Evolutionary conservation across 2,888 invertebrate genomes (phyloP), one percentile per base, ranked within the genome.

Genomic region (Pecten maximus): DNA sequence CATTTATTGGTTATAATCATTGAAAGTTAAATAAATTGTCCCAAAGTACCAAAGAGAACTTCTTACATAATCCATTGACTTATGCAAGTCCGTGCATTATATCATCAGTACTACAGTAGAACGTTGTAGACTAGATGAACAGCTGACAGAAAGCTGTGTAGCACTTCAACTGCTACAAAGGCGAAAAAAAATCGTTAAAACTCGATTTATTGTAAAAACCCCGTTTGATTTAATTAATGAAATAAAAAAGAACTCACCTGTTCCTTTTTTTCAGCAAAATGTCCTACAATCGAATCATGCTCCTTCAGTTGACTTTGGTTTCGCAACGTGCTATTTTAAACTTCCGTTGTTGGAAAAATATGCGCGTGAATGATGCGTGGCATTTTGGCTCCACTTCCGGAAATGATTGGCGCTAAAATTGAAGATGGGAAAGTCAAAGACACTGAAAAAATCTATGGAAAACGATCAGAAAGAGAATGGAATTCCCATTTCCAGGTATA

Each of bases 401-500:
- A 74, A 87, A 87, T 40, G 44, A 86, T 93, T 93, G 93, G 93
- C 93, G 93, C 92, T 90, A 93, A 93, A 93, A 91, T 92, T 90
- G 87, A 93, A 93, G 89, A 91, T 93, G 92, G 91, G 90, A 40
- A 90, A 93, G 90, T 35, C 87, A 48, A 93, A 91, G 90, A 35
- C 89, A 39, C 88, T 54, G 40, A 93, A 92, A 92, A 92, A 91
- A 60, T 92, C 90, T 88, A 40, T 90, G 40, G 54, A 89, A 48
- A 87, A 88, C 16, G 89, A 88, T 19, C n/a, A 40, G 35, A 93
- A 93, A 90, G 93, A 93, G 74, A 93, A 93, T 89, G 60, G 88
- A 28, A 86, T 54, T 16, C 44, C 87, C 35, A 90, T 89, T 74
- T 87, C 90, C 40, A 92, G 93, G 93, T 91, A 91, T 40, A 44